phyloP scores from a whole-genome alignment of 2,797 vertebrate genomes.

The Danio tinwini region DNA sequence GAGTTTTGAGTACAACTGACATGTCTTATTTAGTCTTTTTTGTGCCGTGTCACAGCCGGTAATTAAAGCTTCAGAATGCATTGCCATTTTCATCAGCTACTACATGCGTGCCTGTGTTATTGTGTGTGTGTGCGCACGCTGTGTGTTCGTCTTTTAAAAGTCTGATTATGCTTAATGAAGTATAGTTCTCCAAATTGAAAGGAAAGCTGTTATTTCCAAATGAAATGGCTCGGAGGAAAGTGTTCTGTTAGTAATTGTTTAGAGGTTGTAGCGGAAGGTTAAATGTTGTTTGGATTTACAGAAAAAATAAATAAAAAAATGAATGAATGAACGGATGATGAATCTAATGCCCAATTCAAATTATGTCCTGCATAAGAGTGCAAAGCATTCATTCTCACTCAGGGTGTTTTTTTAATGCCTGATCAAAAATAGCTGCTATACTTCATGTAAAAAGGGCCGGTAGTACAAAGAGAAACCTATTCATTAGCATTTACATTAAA shows the following conservation, averaged over 20 bases:
- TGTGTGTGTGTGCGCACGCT: background rate
- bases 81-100: constrained; percentile 23
- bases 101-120: background rate
- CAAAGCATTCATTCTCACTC: background rate
- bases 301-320: background rate
- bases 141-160: background rate
- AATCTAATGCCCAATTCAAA: background rate
- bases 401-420: background rate
- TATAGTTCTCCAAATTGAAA: constrained; percentile 10
- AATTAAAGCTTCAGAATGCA: constrained; percentile 48
- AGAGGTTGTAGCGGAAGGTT: background rate
- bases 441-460: no score
- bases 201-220: constrained; percentile 7
- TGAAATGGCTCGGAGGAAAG: background rate
- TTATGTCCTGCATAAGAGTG: background rate
- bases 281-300: constrained; percentile 5
- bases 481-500: background rate
- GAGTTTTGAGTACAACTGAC: constrained; percentile 18
- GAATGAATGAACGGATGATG: background rate
- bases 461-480: background rate
- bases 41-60: constrained; percentile 3
- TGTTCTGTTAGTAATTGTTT: constrained; percentile 3
- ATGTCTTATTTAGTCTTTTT: constrained; percentile 23
- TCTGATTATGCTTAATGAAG: constrained; percentile 28
- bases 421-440: background rate